Evolutionary conservation across 2,113 vertebrate species (phyloP).

Genomic region (Etheostoma cragini): DNA sequence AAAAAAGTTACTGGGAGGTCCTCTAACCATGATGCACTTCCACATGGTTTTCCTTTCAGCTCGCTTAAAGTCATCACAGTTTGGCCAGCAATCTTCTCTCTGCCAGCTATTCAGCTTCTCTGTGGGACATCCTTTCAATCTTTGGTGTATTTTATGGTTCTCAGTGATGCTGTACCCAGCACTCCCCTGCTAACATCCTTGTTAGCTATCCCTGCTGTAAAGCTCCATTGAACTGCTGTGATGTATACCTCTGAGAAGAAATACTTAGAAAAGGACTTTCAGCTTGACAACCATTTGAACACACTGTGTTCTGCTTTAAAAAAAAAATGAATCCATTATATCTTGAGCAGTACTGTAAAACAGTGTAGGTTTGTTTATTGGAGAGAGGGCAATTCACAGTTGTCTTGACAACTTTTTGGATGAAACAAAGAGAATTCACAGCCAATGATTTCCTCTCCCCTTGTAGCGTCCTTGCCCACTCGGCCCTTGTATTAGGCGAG

Average conservation of each 20-base stretch:
- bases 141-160: slow-evolving; percentile 35
- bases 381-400: slow-evolving; percentile 33
- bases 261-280: background rate
- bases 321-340: background rate
- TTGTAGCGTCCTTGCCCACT: slow-evolving; percentile 55
- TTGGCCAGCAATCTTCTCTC: slow-evolving; percentile 18
- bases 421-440: slow-evolving; percentile 52
- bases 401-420: slow-evolving; percentile 60
- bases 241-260: background rate
- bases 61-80: slow-evolving; percentile 9
- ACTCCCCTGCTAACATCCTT: slow-evolving; percentile 57
- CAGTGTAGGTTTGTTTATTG: slow-evolving; percentile 42
- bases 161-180: slow-evolving; percentile 64
- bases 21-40: background rate
- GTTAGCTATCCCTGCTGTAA: slow-evolving; percentile 34
- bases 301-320: slow-evolving; percentile 17
- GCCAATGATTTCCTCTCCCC: slow-evolving; percentile 66
- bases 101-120: slow-evolving; percentile 29
- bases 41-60: slow-evolving; percentile 20
- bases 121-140: slow-evolving; percentile 24
- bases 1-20: slow-evolving; percentile 33
- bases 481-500: slow-evolving; percentile 77
- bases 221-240: slow-evolving; percentile 19
- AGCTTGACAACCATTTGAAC: background rate
- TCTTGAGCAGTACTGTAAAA: slow-evolving; percentile 55